Percentiles rank a stretch among this genome's conserved stretches.
These are phyloP conservation scores for Bettongia penicillata DNA, from an alignment of 2,113 vertebrate species.

Conservation along the genomic window DNA sequence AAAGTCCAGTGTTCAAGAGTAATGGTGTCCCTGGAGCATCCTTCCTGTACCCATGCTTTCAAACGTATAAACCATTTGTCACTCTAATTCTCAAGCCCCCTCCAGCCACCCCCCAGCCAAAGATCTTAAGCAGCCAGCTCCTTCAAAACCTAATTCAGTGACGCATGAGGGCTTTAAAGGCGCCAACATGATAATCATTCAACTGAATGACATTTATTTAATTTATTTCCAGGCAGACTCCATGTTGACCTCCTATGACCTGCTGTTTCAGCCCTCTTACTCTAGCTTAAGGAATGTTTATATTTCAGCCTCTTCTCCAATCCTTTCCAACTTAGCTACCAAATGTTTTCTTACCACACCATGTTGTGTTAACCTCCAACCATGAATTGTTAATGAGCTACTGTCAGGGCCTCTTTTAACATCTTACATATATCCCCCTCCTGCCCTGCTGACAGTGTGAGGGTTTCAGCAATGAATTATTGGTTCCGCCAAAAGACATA, in stretches of 20 bases:
- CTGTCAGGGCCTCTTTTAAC: not conserved
- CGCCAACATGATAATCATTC: not conserved
- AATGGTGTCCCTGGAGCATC: slow-evolving; percentile 32
- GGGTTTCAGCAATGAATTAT: not conserved
- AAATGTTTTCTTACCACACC: slow-evolving; percentile 11
- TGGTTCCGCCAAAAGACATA: not conserved
- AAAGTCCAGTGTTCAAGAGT: not conserved
- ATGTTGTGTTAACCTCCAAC: slow-evolving; percentile 43
- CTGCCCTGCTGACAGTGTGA: not conserved
- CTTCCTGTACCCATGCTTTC: slow-evolving; percentile 31
- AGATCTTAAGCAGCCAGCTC: not conserved
- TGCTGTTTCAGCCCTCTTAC: not conserved
- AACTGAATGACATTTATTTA: not conserved
- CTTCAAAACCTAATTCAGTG: slow-evolving; percentile 18
- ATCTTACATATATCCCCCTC: not conserved
- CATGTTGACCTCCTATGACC: not conserved
- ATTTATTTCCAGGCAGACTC: slow-evolving; percentile 23
- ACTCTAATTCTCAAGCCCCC: not conserved
- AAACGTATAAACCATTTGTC: slow-evolving; percentile 18
- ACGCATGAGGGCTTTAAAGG: not conserved
- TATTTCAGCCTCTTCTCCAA: slow-evolving; percentile 32
- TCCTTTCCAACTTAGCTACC: slow-evolving; percentile 6
- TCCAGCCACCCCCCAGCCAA: not conserved
- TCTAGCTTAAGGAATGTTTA: slow-evolving; percentile 42
- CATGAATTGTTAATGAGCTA: slow-evolving; percentile 15